A percentile compares a stretch with the other conserved stretches of the same genome.
Evolutionary conservation across 1,140 invertebrate species (phyloP).

Genomic region (Papilio polytes): DNA sequence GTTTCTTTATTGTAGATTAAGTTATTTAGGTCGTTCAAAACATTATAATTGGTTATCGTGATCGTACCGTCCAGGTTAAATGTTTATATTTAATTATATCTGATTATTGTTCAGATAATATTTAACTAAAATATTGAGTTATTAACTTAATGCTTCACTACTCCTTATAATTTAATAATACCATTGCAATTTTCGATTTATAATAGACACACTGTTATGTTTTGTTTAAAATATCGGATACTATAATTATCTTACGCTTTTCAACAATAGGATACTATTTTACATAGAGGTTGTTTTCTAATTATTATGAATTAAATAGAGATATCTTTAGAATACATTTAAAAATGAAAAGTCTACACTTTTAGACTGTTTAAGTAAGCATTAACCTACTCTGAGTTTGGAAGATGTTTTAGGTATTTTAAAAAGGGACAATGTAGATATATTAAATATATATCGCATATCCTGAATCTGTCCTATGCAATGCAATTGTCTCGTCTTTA

Average conservation of each 20-base stretch:
- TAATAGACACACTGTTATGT: not conserved
- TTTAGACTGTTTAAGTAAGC: no score
- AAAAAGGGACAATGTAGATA: no score
- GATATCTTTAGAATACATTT: no score
- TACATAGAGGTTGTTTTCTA: not conserved
- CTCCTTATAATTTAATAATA: constrained; percentile 7
- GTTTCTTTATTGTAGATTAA: constrained; percentile 4
- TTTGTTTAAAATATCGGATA: not conserved
- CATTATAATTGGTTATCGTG: not conserved
- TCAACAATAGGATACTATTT: not conserved
- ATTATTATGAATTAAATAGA: not conserved
- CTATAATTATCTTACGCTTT: not conserved
- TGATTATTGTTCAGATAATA: not conserved
- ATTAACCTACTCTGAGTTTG: no score
- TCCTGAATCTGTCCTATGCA: no score
- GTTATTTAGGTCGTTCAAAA: constrained; percentile 14
- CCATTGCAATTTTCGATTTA: not conserved
- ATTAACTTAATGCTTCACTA: not conserved
- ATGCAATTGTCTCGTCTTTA: no score
- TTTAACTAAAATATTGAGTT: not conserved
- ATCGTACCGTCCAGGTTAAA: not conserved
- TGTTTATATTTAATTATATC: not conserved
- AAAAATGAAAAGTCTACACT: no score
- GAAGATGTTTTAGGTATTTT: no score
- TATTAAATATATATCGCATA: no score